Evolutionary conservation across 2,888 invertebrate genomes (phyloP).

Genomic region (Phyllotreta striolata): DNA sequence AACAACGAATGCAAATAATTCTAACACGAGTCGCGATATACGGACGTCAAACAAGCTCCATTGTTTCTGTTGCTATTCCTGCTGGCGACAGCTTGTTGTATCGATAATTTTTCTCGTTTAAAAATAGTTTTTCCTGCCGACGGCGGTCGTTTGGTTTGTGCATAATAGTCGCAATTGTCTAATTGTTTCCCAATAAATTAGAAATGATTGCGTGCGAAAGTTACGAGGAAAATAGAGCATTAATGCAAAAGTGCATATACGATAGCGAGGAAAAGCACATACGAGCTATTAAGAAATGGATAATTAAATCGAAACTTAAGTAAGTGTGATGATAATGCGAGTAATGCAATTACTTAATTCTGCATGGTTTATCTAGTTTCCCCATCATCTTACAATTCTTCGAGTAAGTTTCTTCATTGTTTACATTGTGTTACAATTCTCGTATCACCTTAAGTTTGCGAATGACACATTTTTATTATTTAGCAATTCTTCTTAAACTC

Average conservation of each 20-base stretch:
- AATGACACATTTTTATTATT: no score
- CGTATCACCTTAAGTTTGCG: no score
- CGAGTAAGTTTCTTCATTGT: no score
- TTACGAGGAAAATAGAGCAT: not conserved
- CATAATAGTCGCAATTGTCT: not conserved
- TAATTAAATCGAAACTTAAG: conserved; percentile 29
- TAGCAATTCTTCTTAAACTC: no score
- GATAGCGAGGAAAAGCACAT: conserved; percentile 17
- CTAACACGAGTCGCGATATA: not conserved
- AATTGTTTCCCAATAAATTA: not conserved
- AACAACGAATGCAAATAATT: conserved; percentile 1
- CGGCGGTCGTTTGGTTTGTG: no score
- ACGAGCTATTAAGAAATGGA: conserved; percentile 29
- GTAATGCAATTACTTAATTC: not conserved
- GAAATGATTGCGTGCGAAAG: conserved; percentile 7
- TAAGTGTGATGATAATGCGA: conserved; percentile 20
- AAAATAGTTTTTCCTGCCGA: conserved; percentile 29
- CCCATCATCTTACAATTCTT: no score
- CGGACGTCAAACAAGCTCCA: not conserved
- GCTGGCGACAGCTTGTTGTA: conserved; percentile 30
- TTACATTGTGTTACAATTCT: no score
- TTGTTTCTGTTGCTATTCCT: no score
- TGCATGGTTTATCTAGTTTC: no score
- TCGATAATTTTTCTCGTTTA: conserved; percentile 34
- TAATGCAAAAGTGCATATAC: not conserved